These are phyloP conservation scores for Geodia barretti DNA, from an alignment of 37 sponge, comb jelly and placozoan genomes.

Conservation along the genomic window DNA sequence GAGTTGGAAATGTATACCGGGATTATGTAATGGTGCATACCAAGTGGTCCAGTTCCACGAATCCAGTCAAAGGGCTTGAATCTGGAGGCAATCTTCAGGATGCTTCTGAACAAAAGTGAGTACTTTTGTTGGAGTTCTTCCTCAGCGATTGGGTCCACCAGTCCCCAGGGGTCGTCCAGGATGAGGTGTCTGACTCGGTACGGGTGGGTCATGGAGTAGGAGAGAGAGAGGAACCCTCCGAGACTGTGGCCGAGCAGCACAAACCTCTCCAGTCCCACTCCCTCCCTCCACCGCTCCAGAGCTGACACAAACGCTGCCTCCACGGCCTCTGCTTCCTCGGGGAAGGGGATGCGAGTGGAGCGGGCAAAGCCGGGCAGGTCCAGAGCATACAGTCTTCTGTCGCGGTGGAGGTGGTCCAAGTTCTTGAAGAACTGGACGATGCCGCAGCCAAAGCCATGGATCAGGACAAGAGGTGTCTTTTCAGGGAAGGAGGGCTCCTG, in stretches of 20 bases:
- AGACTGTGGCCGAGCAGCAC: slow-evolving; percentile 88
- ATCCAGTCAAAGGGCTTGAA: slow-evolving; percentile 70
- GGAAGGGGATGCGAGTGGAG: slow-evolving; percentile 54
- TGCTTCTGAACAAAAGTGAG: not conserved
- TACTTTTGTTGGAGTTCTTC: not conserved
- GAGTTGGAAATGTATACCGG: not conserved
- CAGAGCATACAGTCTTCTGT: slow-evolving; percentile 38
- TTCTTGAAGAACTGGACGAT: slow-evolving; percentile 70
- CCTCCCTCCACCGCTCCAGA: slow-evolving; percentile 75
- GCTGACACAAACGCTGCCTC: slow-evolving; percentile 61
- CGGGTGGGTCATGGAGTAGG: slow-evolving; percentile 72
- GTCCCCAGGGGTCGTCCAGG: slow-evolving; percentile 90
- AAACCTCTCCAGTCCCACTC: slow-evolving; percentile 64
- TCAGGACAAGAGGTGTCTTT: slow-evolving; percentile 64
- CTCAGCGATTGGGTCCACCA: slow-evolving; percentile 15
- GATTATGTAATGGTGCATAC: too few relatives aligned
- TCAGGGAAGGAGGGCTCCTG: not conserved
- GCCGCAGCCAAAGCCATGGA: slow-evolving; percentile 87
- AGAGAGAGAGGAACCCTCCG: slow-evolving; percentile 69
- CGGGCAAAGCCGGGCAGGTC: slow-evolving; percentile 75
- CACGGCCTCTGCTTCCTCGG: slow-evolving; percentile 12
- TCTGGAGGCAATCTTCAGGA: not conserved
- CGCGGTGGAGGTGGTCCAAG: slow-evolving; percentile 41
- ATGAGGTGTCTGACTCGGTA: slow-evolving; percentile 63
- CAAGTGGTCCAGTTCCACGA: slow-evolving; percentile 76